Evolutionary conservation across 1,140 invertebrate genomes (phyloP).

Genomic region (Aphis gossypii): DNA sequence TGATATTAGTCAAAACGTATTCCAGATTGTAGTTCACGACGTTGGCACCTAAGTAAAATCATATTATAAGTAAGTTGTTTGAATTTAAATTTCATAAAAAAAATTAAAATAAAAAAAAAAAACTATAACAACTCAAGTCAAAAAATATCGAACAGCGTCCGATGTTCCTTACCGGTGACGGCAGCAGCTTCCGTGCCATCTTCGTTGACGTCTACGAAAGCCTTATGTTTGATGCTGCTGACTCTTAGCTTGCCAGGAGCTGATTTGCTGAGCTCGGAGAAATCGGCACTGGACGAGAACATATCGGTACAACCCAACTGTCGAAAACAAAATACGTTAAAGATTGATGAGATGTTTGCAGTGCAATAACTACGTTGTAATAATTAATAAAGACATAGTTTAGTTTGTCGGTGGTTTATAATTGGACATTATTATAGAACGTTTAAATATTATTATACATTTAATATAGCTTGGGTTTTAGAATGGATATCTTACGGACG

Average conservation of each 20-base stretch:
- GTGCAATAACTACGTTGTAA: no score
- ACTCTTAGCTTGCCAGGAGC: background rate
- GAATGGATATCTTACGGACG: background rate
- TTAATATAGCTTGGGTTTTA: background rate
- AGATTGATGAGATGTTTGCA: background rate
- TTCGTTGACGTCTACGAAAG: constrained; percentile 31
- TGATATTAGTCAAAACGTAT: background rate
- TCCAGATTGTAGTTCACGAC: background rate
- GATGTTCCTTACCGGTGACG: background rate
- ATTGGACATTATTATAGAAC: background rate
- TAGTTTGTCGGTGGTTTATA: background rate
- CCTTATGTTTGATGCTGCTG: background rate
- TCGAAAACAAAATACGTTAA: background rate
- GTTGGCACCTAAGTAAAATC: background rate
- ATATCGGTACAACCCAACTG: constrained; percentile 33
- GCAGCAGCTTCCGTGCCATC: background rate
- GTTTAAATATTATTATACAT: background rate
- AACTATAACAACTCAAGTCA: background rate
- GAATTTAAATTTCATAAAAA: background rate
- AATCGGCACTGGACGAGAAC: background rate
- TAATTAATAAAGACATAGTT: background rate
- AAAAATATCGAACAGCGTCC: background rate
- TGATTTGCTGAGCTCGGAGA: background rate
- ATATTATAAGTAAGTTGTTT: background rate
- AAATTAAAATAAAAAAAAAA: background rate